Base-by-base conservation (phyloP, 2,797 vertebrate genomes). In the Sebastes kiyomatsui region DNA sequence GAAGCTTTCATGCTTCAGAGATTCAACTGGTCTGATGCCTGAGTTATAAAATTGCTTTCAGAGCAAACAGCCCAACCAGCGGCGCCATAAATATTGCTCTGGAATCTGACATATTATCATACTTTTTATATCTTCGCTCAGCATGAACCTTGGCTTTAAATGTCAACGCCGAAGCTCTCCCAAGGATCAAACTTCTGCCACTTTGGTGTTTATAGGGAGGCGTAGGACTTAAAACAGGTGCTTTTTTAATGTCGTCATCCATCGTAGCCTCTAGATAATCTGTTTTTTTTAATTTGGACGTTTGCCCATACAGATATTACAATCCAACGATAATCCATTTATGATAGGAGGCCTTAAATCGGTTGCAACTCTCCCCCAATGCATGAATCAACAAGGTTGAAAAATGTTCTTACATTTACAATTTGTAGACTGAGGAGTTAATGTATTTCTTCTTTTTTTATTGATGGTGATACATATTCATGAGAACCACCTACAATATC, bases 401-500 rank as follows among this genome's bases (percentile, higher is more conserved):
- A 42, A 16, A 42, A 16, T 42, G 6, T 42, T 42, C 38, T 42
- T 42, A 16, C 14, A 42, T 16, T 42, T 42, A 6, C 38, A 64
- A 46, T 46, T 18, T 46, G 42, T 18, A 18, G 46, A 49, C 46
- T 54, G 49, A n/a, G 20, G 49, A 54, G 20, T 54, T 52, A 54
- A 54, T n/a, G 20, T 11, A n/a, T 54, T n/a, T 54, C 49, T 52
- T 52, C 20, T 22, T 22, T 20, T 84, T 78, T 83, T 54, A 72
- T 62, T 62, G 30, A 16, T 30, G 22, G 42, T 59, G 23, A 86
- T 86, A 78, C 81, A 88, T 90, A 90, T 89, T 90, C 72, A 89
- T 79, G 68, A 71, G 67, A 67, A 12, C 82, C 85, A 79, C 89
- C 84, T 79, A 88, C 86, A 64, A 54, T 68, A 35, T 59, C 22